Conservation (phyloP, 2,888 invertebrate species). For the Panopea generosa region DNA sequence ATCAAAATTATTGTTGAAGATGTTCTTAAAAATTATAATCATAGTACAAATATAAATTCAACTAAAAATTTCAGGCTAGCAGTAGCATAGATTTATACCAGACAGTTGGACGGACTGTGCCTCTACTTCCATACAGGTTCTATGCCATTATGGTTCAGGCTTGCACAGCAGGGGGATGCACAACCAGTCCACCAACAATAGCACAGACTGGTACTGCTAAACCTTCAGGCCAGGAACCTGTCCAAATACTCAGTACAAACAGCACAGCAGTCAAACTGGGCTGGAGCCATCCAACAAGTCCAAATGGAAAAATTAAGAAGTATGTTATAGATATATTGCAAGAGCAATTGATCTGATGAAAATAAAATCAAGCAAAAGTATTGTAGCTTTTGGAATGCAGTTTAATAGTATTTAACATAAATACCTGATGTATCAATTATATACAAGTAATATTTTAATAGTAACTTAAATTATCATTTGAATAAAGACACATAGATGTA, state of each 20-base stretch:
- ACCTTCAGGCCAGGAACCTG: slow-evolving; percentile 75
- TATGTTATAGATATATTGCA: too few relatives aligned
- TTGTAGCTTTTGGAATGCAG: too few relatives aligned
- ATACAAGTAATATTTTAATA: too few relatives aligned
- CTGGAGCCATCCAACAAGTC: slow-evolving; percentile 74
- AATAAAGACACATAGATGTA: too few relatives aligned
- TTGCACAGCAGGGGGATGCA: slow-evolving; percentile 80
- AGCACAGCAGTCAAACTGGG: slow-evolving; percentile 69
- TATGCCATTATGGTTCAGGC: slow-evolving; percentile 74
- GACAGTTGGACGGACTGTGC: slow-evolving; percentile 66
- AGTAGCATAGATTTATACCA: slow-evolving; percentile 66
- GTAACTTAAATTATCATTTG: too few relatives aligned
- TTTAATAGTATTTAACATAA: too few relatives aligned
- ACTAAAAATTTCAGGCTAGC: slow-evolving; percentile 65
- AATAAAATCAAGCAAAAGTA: too few relatives aligned
- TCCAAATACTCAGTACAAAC: slow-evolving; percentile 63
- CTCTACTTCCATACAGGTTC: slow-evolving; percentile 71
- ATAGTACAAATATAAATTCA: too few relatives aligned
- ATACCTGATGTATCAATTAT: too few relatives aligned
- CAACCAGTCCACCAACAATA: slow-evolving; percentile 66
- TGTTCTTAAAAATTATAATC: too few relatives aligned
- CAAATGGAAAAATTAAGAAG: slow-evolving; percentile 78
- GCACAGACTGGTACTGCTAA: slow-evolving; percentile 70
- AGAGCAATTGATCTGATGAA: too few relatives aligned
- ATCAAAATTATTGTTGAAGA: too few relatives aligned